Conservation (phyloP, 1,140 invertebrate species). For the Carposina sasakii region DNA sequence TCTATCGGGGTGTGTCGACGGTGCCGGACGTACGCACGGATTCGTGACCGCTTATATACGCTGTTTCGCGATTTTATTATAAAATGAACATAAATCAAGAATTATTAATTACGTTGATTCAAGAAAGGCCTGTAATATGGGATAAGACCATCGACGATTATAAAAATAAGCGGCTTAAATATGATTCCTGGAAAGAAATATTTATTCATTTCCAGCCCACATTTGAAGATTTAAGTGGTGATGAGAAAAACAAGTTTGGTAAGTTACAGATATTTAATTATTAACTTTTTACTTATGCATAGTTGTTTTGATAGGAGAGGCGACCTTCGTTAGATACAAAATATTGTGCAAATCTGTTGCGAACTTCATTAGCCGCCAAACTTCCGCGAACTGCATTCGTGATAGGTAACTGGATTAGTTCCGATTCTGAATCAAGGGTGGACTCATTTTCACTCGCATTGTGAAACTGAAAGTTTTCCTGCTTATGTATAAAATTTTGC, state of each 20-base stretch:
- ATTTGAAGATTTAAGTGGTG: conserved; percentile 21
- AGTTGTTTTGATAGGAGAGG: conserved; percentile 12
- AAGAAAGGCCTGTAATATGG: conserved; percentile 24
- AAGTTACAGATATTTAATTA: conserved; percentile 17
- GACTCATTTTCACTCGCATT: conserved; percentile 30
- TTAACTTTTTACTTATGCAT: conserved; percentile 20
- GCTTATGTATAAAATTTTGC: too few relatives aligned
- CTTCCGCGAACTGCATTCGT: conserved; percentile 21
- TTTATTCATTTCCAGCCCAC: conserved; percentile 22
- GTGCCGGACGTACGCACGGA: conserved; percentile 15
- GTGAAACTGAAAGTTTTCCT: conserved; percentile 25
- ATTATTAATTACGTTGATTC: conserved; percentile 24
- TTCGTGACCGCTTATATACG: conserved; percentile 21
- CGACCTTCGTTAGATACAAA: conserved; percentile 11
- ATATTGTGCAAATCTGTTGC: conserved; percentile 10
- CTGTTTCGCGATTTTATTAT: conserved; percentile 11
- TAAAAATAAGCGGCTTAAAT: conserved; percentile 24
- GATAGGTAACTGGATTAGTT: conserved; percentile 23
- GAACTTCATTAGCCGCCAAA: conserved; percentile 23
- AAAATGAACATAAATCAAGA: conserved; percentile 25
- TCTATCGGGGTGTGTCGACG: conserved; percentile 25
- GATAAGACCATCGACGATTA: conserved; percentile 23
- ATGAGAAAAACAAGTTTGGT: conserved; percentile 12
- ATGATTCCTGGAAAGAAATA: conserved; percentile 25
- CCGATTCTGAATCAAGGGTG: conserved; percentile 25